Percentiles rank a stretch among this genome's conserved stretches.
phyloP scores from a whole-genome alignment of 2,113 vertebrate species.

The Melanerpes formicivorus region DNA sequence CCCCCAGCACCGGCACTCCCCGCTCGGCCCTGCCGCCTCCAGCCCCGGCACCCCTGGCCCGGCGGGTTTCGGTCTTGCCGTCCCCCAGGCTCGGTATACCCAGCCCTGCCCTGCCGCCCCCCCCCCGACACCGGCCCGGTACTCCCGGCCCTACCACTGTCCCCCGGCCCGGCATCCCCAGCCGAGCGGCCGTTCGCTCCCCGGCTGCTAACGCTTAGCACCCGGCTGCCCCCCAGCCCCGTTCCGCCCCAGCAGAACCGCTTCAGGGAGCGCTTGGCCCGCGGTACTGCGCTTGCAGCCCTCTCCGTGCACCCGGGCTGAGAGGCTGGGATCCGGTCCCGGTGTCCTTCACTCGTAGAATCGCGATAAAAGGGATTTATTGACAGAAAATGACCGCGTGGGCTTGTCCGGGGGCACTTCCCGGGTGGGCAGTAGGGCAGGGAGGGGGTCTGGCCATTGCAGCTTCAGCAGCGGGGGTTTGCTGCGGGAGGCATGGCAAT shows the following conservation, averaged over 20 bases:
- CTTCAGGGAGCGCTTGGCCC: not conserved
- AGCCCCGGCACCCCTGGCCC: not conserved
- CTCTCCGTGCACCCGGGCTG: not conserved
- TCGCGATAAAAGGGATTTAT: not conserved
- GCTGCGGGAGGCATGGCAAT: not conserved
- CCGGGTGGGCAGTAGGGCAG: not conserved
- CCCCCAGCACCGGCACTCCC: not conserved
- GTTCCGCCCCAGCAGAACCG: not conserved
- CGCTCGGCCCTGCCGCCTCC: not conserved
- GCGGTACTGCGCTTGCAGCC: not conserved
- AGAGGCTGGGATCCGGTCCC: not conserved
- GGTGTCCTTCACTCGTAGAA: not conserved
- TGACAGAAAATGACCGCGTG: not conserved
- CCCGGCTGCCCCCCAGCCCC: not conserved
- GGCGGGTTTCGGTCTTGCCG: not conserved
- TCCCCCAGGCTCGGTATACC: not conserved
- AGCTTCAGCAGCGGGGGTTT: not conserved
- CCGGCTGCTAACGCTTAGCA: not conserved
- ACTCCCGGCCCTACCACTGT: not conserved
- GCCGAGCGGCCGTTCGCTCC: too few relatives aligned
- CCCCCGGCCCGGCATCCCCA: not conserved
- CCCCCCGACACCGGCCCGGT: too few relatives aligned
- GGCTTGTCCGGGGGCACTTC: not conserved
- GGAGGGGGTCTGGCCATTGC: not conserved
- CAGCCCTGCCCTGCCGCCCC: not conserved